A percentile compares a stretch with the other conserved stretches of the same genome.
phyloP scores from a whole-genome alignment of 2,113 vertebrate genomes.

The Psilopsiagon aymara region DNA sequence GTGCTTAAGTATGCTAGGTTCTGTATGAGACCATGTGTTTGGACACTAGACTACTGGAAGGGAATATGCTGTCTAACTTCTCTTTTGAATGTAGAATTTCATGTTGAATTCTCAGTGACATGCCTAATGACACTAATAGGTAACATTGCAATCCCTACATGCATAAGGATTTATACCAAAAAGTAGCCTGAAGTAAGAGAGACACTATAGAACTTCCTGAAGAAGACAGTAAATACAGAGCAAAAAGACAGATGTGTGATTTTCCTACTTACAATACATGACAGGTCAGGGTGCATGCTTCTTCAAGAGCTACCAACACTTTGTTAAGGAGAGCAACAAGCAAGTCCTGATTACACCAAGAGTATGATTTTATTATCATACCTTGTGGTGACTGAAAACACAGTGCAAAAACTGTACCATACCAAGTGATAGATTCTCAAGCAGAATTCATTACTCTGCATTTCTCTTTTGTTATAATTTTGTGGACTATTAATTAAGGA shows the following conservation, averaged over 20 bases:
- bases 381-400: background rate
- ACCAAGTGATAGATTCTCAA: background rate
- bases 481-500: background rate
- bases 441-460: background rate
- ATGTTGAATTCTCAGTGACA: background rate
- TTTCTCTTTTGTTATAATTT: background rate
- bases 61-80: background rate
- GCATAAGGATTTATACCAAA: background rate
- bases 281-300: background rate
- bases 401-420: background rate
- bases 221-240: background rate
- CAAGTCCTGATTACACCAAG: background rate
- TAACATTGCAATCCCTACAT: background rate
- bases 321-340: background rate
- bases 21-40: background rate
- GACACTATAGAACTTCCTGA: background rate
- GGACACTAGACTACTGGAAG: background rate
- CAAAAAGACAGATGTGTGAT: background rate
- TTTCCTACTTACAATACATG: background rate
- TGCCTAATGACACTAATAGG: background rate
- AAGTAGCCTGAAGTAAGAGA: background rate
- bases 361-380: background rate
- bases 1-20: background rate
- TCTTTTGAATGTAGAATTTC: background rate
- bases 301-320: background rate